Base-by-base conservation (phyloP, 2,113 vertebrate species). In the Sclerurus mexicanus region DNA sequence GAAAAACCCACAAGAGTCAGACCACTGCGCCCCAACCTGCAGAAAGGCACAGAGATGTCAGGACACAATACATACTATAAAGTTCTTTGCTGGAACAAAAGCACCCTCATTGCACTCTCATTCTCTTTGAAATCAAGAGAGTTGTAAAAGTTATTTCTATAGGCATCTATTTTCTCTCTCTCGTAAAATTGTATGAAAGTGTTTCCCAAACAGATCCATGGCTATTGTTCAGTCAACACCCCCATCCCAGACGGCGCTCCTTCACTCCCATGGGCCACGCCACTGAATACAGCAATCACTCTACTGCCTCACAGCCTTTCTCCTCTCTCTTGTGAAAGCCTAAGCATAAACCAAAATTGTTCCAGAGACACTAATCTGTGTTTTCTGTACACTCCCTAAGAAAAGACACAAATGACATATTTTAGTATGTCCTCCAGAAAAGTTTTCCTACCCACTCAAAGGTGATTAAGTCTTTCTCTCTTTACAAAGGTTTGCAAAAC, bases 101-200 rank as follows among this genome's bases (percentile, higher is more conserved):
- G 86, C 79, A 69, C 55, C 39, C 49, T 92, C 88, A 62, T 66
- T 90, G 63, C 71, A 63, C 63, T 94, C 79, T 73, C 90, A 74
- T 94, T 92, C 85, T 77, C 88, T 93, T 94, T 83, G 42, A 89
- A 93, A 97, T 80, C 63, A 86, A 78, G 25, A 7, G 28, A 93
- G 90, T 56, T 92, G 92, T 96, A 95, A 95, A 96, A 94, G 55
- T 93, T 93, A 92, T 95, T 95, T 94, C 94, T 92, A 86, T 88
- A 93, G 94, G 62, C 14, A 2, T 52, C 72, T 80, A 53, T 92
- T 93, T 94, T 93, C 79, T 66, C 72, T 93, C 74, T 89, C 90
- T 82, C 85, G 13, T 95, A 97, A 93, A 95, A 53, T 40, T 4
- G 46, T 76, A 64, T 46, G 87, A 67, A 56, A 92, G 90, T 22